Evolutionary conservation across 2,888 invertebrate genomes (phyloP).

Genomic region (Malacosoma neustria): DNA sequence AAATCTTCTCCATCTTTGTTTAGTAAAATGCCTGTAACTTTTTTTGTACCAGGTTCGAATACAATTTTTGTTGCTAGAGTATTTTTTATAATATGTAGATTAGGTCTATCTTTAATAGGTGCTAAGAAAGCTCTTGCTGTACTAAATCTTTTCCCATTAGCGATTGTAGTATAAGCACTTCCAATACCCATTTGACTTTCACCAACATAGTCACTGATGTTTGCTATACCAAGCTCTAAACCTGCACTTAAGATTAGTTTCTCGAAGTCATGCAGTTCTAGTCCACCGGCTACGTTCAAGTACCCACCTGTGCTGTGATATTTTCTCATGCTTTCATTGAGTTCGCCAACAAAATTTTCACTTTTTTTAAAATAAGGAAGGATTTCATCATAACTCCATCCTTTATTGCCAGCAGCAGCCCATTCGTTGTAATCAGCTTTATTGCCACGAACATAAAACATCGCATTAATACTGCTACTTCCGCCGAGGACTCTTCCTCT

Average conservation of each 20-base stretch:
- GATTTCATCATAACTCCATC: constrained; percentile 75
- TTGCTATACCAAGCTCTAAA: constrained; percentile 50
- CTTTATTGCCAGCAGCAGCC: constrained; percentile 64
- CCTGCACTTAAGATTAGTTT: constrained; percentile 42
- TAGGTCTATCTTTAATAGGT: constrained; percentile 40
- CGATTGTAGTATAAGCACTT: constrained; percentile 51
- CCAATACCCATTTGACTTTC: constrained; percentile 61
- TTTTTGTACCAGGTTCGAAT: constrained; percentile 61
- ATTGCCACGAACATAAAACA: constrained; percentile 74
- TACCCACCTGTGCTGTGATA: constrained; percentile 52
- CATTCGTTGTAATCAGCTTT: constrained; percentile 70
- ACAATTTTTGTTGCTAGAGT: constrained; percentile 68
- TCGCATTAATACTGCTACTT: constrained; percentile 72
- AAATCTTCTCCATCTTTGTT: constrained; percentile 42
- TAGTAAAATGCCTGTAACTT: constrained; percentile 47
- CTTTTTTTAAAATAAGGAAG: constrained; percentile 66
- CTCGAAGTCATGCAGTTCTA: constrained; percentile 24
- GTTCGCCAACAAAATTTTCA: constrained; percentile 40
- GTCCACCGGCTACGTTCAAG: constrained; percentile 41
- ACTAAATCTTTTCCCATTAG: constrained; percentile 59
- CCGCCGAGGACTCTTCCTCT: constrained; percentile 79
- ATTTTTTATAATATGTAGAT: constrained; percentile 62
- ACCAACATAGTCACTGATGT: constrained; percentile 48
- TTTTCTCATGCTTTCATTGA: constrained; percentile 20
- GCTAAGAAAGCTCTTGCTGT: constrained; percentile 70